These are phyloP conservation scores for Salarias fasciatus DNA, from an alignment of 2,797 vertebrate species.

Conservation along the genomic window DNA sequence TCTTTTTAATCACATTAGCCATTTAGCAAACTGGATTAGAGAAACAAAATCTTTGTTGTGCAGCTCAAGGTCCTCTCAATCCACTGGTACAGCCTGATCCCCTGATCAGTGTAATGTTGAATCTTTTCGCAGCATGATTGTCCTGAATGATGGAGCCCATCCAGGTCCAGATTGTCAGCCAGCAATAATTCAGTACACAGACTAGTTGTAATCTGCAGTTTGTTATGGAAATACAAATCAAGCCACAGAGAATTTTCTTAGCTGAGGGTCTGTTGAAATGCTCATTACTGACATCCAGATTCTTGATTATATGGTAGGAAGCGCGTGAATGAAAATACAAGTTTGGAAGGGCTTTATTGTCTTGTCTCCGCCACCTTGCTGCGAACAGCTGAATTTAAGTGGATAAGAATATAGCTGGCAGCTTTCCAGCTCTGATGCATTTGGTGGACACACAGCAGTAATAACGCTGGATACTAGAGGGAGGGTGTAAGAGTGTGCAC, in stretches of 20 bases:
- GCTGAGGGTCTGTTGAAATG: slow-evolving; percentile 35
- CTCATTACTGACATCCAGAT: slow-evolving; percentile 17
- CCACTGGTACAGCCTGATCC: slow-evolving; percentile 66
- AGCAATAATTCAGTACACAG: slow-evolving; percentile 29
- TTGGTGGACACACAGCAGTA: too few relatives aligned
- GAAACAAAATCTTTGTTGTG: slow-evolving; percentile 68
- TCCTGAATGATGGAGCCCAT: slow-evolving; percentile 21
- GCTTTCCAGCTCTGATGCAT: too few relatives aligned
- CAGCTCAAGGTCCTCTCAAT: slow-evolving; percentile 67
- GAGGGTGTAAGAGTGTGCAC: too few relatives aligned
- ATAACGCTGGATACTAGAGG: too few relatives aligned
- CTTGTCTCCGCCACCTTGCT: slow-evolving; percentile 34
- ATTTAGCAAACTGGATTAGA: slow-evolving; percentile 79
- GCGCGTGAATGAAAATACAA: slow-evolving; percentile 36
- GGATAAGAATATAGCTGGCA: slow-evolving; percentile 26
- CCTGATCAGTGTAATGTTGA: slow-evolving; percentile 61
- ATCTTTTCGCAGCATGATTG: slow-evolving; percentile 43
- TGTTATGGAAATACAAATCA: slow-evolving; percentile 50
- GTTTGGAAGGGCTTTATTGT: slow-evolving; percentile 30
- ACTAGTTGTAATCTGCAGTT: slow-evolving; percentile 44
- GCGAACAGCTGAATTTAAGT: slow-evolving; percentile 49
- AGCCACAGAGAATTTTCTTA: slow-evolving; percentile 32
- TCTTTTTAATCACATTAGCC: slow-evolving; percentile 76
- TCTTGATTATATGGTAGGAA: slow-evolving; percentile 60
- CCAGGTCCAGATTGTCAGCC: slow-evolving; percentile 21